Evolutionary conservation across 2,113 vertebrate genomes (phyloP).

Genomic region (Piaya cayana): DNA sequence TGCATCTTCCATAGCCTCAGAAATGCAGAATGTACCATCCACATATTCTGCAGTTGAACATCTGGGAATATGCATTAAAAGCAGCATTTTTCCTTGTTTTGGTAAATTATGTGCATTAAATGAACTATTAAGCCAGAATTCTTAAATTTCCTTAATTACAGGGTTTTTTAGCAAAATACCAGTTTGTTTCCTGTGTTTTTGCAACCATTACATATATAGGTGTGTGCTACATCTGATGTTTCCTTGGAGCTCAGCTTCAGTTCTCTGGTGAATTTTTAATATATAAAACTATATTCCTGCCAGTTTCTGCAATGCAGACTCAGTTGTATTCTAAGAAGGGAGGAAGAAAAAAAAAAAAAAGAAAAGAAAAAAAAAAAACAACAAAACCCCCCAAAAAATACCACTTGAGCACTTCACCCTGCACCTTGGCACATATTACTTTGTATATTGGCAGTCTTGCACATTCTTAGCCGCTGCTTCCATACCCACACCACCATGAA

Average conservation of each 20-base stretch:
- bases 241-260: slow-evolving; percentile 1
- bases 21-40: not conserved
- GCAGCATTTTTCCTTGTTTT: not conserved
- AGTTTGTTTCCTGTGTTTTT: not conserved
- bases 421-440: not conserved
- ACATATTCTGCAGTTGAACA: not conserved
- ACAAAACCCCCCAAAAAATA: rapidly evolving
- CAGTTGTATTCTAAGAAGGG: not conserved
- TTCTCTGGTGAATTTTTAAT: not conserved
- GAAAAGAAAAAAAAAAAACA: rapidly evolving
- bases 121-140: not conserved
- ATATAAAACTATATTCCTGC: not conserved
- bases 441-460: not conserved
- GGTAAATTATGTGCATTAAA: not conserved
- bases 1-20: not conserved
- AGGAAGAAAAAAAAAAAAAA: rapidly evolving
- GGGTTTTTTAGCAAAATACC: not conserved
- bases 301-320: not conserved
- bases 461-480: not conserved
- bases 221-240: not conserved
- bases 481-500: not conserved
- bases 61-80: not conserved
- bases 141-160: not conserved
- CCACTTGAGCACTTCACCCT: not conserved
- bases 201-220: not conserved